phyloP scores from a whole-genome alignment of 1,140 invertebrate species.

The Drosophila seguyi region DNA sequence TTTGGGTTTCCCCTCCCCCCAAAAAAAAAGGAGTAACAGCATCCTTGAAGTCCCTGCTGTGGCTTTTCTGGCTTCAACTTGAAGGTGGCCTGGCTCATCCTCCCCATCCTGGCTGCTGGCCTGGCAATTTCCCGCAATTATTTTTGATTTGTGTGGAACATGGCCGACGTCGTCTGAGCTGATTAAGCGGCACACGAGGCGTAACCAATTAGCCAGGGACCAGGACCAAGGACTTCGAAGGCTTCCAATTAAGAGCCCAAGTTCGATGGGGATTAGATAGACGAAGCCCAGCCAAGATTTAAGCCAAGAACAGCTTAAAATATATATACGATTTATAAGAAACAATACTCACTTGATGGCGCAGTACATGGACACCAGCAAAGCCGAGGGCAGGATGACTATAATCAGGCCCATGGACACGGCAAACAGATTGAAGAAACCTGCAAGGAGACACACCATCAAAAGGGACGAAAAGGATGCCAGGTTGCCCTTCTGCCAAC shows the following conservation, averaged over 20 bases:
- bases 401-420: conserved; percentile 73
- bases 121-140: conserved; percentile 65
- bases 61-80: neutral
- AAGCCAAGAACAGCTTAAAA: too few relatives aligned
- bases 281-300: neutral
- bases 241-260: neutral
- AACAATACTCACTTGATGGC: conserved; percentile 65
- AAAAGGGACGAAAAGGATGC: neutral
- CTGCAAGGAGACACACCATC: conserved; percentile 19
- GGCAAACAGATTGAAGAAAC: conserved; percentile 68
- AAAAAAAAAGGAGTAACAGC: neutral
- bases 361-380: conserved; percentile 72
- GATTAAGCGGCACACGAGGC: conserved; percentile 49
- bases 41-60: conserved; percentile 4
- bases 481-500: too few relatives aligned
- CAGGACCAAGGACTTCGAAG: neutral
- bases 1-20: neutral
- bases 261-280: neutral
- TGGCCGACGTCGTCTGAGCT: conserved; percentile 38
- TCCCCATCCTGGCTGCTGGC: neutral
- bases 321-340: neutral
- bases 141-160: conserved; percentile 62
- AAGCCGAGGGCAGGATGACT: conserved; percentile 69
- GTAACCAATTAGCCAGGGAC: conserved; percentile 30
- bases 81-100: neutral